Evolutionary conservation across 2,113 vertebrate genomes (phyloP).

Genomic region (Edolisoma coerulescens): DNA sequence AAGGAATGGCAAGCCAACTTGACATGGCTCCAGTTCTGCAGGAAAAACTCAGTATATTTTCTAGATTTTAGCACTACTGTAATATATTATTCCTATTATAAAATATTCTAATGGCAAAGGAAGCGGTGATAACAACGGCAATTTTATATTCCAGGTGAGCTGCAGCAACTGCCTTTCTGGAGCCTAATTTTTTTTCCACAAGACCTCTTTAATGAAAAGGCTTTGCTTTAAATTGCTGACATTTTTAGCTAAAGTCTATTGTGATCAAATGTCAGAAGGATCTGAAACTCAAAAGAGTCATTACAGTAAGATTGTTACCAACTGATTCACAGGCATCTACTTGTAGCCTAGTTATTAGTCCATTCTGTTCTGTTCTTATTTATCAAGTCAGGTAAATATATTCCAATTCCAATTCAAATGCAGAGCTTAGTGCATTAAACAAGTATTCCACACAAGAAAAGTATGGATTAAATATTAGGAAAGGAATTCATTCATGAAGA

Average conservation of each 20-base stretch:
- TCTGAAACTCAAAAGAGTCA: neutral
- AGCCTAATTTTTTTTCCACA: neutral
- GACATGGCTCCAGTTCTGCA: neutral
- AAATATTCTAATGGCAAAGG: neutral
- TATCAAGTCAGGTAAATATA: neutral
- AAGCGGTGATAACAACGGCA: neutral
- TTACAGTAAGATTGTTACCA: neutral
- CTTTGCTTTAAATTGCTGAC: neutral
- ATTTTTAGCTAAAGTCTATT: slow-evolving; percentile 2
- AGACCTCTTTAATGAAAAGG: neutral
- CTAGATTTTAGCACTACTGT: neutral
- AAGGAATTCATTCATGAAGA: neutral
- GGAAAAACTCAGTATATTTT: neutral
- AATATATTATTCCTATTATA: neutral
- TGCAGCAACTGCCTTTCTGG: neutral
- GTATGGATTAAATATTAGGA: neutral
- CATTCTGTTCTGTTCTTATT: neutral
- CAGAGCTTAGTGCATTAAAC: neutral
- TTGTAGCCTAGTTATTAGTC: neutral
- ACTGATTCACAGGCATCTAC: neutral
- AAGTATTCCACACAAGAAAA: neutral
- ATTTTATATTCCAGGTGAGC: neutral
- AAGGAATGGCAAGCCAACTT: neutral
- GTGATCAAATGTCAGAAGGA: slow-evolving; percentile 1
- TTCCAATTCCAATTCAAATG: neutral